These are phyloP conservation scores for Pocillopora meandrina DNA, from an alignment of 92 coral and sea anemone genomes.

Conservation along the genomic window DNA sequence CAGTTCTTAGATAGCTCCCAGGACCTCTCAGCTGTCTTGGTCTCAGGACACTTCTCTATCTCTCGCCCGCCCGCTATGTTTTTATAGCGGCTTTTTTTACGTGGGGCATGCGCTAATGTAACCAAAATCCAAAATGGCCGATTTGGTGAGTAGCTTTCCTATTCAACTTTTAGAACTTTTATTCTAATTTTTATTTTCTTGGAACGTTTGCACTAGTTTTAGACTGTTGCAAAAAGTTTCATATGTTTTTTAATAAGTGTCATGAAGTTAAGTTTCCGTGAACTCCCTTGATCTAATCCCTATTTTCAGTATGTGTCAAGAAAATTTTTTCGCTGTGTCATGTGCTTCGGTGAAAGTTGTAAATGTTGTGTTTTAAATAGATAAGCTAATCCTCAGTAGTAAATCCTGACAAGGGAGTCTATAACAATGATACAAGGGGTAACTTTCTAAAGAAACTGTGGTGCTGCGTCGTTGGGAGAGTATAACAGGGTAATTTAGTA, in stretches of 20 bases:
- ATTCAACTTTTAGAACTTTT: neutral
- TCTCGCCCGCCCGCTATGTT: neutral
- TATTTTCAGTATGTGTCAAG: neutral
- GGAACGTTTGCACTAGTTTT: neutral
- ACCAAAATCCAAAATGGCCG: slow-evolving; percentile 59
- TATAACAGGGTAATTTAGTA: no score
- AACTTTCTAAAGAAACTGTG: no score
- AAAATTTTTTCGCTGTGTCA: slow-evolving; percentile 52
- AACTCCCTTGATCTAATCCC: neutral
- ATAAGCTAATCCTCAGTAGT: no score
- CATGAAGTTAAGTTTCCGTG: neutral
- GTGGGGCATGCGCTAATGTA: slow-evolving; percentile 5
- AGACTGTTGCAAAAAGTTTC: neutral
- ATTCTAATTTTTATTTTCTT: neutral
- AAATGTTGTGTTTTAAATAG: no score
- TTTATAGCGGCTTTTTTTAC: neutral
- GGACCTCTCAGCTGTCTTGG: no score
- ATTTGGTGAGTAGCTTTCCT: slow-evolving; percentile 46
- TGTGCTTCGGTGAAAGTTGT: neutral
- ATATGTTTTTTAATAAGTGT: neutral
- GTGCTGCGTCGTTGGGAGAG: no score
- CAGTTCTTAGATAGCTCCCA: no score
- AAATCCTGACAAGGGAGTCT: neutral
- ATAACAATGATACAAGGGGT: neutral
- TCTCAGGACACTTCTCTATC: no score